These are phyloP conservation scores for Onychorhynchus coronatus DNA, from an alignment of 2,113 vertebrate species.

Conservation along the genomic window DNA sequence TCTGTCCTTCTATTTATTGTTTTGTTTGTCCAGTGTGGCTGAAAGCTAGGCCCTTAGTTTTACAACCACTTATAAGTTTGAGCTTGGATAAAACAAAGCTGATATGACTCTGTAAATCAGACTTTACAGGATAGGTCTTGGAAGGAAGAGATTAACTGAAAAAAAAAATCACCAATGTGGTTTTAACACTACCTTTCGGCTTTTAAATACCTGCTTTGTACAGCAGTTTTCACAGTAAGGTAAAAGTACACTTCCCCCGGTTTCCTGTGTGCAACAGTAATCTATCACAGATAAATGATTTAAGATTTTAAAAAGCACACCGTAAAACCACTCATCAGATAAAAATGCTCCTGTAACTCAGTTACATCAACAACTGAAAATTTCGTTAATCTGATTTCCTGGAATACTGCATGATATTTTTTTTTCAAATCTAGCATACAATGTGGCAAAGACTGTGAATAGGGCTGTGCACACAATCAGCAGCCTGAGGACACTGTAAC, in stretches of 20 bases:
- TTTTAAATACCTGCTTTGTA: background rate
- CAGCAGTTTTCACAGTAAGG: background rate
- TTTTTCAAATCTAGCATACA: background rate
- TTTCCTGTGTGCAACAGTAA: background rate
- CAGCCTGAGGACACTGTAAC: background rate
- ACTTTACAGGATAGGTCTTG: background rate
- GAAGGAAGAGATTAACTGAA: background rate
- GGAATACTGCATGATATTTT: background rate
- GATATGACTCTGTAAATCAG: background rate
- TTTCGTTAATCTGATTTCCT: background rate
- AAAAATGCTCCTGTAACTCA: background rate
- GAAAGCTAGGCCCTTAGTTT: background rate
- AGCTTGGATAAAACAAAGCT: background rate
- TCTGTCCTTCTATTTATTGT: background rate
- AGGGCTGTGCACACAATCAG: background rate
- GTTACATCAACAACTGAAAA: background rate
- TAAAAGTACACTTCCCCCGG: background rate
- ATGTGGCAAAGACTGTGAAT: rapidly evolving
- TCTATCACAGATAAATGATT: background rate
- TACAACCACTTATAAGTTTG: background rate
- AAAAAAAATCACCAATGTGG: background rate
- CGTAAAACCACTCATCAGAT: background rate
- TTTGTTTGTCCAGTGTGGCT: background rate
- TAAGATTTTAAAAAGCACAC: background rate
- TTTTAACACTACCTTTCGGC: background rate